A percentile compares a stretch with the other conserved stretches of the same genome.
phyloP scores from a whole-genome alignment of 2,113 vertebrate species.

The Nettapus auritus region DNA sequence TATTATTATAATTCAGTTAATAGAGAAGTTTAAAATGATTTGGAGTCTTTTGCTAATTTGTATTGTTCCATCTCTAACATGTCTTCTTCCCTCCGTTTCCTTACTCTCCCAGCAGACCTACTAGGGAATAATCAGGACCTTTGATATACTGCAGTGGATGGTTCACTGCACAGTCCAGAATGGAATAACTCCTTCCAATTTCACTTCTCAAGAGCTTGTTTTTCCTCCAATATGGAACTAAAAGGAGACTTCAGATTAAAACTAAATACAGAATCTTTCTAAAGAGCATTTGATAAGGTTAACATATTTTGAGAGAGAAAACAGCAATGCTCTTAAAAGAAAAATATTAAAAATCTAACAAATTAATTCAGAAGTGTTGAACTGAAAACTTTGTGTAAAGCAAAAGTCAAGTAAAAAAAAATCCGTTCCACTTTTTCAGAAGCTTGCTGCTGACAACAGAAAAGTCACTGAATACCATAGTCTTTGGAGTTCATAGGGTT shows the following conservation, averaged over 20 bases:
- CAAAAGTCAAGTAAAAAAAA: background rate
- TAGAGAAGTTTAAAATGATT: background rate
- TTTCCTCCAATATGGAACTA: background rate
- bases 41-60: background rate
- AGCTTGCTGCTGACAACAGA: background rate
- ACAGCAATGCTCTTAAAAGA: background rate
- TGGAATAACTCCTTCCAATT: background rate
- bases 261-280: constrained; percentile 29
- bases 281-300: constrained; percentile 31
- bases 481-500: constrained; percentile 31
- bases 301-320: background rate
- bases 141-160: background rate
- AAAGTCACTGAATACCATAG: constrained; percentile 2
- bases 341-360: background rate
- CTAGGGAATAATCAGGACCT: background rate
- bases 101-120: background rate
- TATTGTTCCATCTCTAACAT: background rate
- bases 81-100: background rate
- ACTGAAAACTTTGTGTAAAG: background rate
- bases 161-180: background rate
- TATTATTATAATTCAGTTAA: background rate
- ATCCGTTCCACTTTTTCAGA: background rate
- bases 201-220: constrained; percentile 41
- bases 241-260: constrained; percentile 34
- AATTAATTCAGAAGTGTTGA: background rate